These are phyloP conservation scores for Coptotermes formosanus DNA, from an alignment of 1,140 invertebrate genomes.

Conservation along the genomic window DNA sequence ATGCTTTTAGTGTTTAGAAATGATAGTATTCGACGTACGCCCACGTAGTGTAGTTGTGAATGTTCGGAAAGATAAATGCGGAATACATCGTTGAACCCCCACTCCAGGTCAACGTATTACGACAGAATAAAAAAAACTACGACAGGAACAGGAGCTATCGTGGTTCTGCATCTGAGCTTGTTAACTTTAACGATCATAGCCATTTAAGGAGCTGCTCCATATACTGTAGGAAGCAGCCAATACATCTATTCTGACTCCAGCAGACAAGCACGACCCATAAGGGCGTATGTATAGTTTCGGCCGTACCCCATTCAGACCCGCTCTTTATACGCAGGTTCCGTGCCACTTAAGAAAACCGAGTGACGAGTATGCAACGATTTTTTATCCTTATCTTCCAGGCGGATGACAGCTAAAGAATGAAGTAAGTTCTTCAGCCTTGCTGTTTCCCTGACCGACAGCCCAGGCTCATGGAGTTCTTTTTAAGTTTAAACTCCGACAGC, in stretches of 20 bases:
- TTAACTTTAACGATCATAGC: slow-evolving; percentile 5
- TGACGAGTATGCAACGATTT: slow-evolving; percentile 1
- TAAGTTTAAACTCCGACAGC: not conserved
- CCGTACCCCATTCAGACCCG: not conserved
- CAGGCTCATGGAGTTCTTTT: not conserved
- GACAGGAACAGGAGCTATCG: not conserved
- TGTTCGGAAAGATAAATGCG: too few species aligned
- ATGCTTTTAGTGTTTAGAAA: too few species aligned
- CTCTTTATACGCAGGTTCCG: not conserved
- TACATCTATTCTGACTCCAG: not conserved
- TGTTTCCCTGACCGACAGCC: not conserved
- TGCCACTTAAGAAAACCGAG: slow-evolving; percentile 6
- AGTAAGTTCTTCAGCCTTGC: not conserved
- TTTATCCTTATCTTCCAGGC: not conserved
- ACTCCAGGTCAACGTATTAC: not conserved
- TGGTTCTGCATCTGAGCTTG: not conserved
- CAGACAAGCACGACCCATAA: not conserved
- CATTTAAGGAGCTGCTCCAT: slow-evolving; percentile 18
- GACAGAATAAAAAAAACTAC: not conserved
- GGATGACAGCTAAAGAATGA: slow-evolving; percentile 12
- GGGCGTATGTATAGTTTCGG: not conserved
- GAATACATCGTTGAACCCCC: not conserved
- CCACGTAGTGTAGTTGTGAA: too few species aligned
- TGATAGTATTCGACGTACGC: too few species aligned
- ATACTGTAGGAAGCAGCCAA: not conserved